Evolutionary conservation across 2,888 invertebrate species (phyloP).

Genomic region (Athalia cordata): DNA sequence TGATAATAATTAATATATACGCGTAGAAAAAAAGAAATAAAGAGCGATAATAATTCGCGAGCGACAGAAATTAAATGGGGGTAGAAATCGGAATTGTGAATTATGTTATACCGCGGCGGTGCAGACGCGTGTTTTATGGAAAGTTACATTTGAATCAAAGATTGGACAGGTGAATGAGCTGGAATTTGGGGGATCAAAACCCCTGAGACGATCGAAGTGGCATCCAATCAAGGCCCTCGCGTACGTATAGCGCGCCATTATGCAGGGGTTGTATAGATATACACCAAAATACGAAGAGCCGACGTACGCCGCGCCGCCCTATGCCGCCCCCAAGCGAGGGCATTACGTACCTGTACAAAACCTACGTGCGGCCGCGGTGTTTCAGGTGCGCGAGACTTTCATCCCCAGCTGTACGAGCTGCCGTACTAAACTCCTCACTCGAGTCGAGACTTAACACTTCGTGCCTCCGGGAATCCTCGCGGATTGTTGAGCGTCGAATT

Average conservation of each 20-base stretch:
- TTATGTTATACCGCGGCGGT: too few species aligned
- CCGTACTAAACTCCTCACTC: slow-evolving; percentile 27
- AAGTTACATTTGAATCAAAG: neutral
- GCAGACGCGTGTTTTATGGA: too few species aligned
- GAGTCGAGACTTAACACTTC: slow-evolving; percentile 33
- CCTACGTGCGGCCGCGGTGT: neutral
- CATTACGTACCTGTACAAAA: too few species aligned
- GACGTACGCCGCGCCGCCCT: neutral
- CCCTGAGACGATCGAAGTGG: slow-evolving; percentile 39
- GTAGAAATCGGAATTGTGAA: too few species aligned
- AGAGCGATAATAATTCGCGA: too few species aligned
- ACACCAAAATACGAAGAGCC: slow-evolving; percentile 13
- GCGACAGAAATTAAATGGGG: too few species aligned
- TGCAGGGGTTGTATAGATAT: neutral
- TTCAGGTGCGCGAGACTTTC: slow-evolving; percentile 30
- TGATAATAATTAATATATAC: neutral
- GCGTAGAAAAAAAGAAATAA: neutral
- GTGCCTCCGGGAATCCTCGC: slow-evolving; percentile 31
- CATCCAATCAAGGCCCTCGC: slow-evolving; percentile 31
- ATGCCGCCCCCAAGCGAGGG: too few species aligned
- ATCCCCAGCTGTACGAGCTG: neutral
- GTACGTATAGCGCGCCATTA: slow-evolving; percentile 8
- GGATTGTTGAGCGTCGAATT: slow-evolving; percentile 38
- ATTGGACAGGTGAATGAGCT: neutral
- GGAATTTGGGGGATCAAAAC: slow-evolving; percentile 13